phyloP scores from a whole-genome alignment of 2,888 invertebrate species.

The Caenorhabditis sinica region DNA sequence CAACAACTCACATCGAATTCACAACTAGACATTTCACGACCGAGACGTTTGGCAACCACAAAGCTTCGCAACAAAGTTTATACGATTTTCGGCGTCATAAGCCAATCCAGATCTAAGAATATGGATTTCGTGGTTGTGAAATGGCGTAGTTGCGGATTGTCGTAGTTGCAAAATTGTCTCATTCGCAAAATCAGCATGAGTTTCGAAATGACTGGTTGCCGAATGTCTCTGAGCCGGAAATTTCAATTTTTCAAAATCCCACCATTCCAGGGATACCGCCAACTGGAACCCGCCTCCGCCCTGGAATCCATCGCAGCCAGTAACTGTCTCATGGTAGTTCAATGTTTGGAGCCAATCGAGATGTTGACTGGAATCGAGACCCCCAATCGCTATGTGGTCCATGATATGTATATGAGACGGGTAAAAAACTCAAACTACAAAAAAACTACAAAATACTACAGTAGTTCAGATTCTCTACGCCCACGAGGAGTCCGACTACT shows the following conservation, averaged over 20 bases:
- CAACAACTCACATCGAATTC: no score
- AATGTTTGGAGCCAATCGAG: constrained; percentile 42
- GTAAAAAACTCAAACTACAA: background rate
- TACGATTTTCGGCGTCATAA: no score
- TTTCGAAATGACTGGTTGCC: no score
- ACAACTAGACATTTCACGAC: no score
- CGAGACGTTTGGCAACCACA: no score
- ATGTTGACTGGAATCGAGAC: constrained; percentile 50
- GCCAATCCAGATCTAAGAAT: no score
- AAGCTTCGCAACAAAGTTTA: no score
- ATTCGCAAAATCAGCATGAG: no score
- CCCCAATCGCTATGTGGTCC: constrained; percentile 38
- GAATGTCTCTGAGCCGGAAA: background rate
- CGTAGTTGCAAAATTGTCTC: no score
- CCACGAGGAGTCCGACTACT: constrained; percentile 22
- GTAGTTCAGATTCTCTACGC: constrained; percentile 48
- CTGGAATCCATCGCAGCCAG: constrained; percentile 35
- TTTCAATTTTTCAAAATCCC: background rate
- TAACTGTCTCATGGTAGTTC: constrained; percentile 37
- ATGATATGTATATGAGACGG: constrained; percentile 49
- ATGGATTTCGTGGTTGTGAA: background rate
- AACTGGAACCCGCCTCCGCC: constrained; percentile 8
- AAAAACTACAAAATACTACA: no score
- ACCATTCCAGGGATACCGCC: constrained; percentile 17
- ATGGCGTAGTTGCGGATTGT: background rate